phyloP scores from a whole-genome alignment of 2,888 invertebrate species.

The Melinaea menophilus region DNA sequence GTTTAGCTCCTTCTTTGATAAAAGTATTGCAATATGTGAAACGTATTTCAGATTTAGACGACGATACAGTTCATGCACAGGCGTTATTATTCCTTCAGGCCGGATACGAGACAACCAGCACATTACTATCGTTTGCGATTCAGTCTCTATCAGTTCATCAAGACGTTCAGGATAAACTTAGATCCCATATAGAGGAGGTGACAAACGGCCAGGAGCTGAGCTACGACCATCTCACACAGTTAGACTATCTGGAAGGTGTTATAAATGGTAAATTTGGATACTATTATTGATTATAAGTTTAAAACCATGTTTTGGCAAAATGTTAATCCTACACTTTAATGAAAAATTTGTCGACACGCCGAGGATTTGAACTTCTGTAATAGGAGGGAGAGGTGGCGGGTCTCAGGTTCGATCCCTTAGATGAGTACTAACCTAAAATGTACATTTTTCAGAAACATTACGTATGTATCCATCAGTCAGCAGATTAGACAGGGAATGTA shows the following conservation, averaged over 20 bases:
- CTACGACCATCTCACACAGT: constrained; percentile 56
- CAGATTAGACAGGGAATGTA: constrained; percentile 73
- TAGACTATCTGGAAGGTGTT: constrained; percentile 63
- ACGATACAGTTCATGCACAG: constrained; percentile 77
- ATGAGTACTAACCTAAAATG: constrained; percentile 45
- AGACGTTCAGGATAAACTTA: constrained; percentile 64
- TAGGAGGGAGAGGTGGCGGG: too few relatives aligned
- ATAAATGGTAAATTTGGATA: constrained; percentile 45
- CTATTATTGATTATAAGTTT: not conserved
- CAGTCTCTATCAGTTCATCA: constrained; percentile 72
- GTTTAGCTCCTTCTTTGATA: not conserved
- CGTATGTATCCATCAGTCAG: constrained; percentile 77
- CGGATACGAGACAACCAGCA: constrained; percentile 80
- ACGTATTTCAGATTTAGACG: constrained; percentile 63
- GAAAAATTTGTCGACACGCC: too few relatives aligned
- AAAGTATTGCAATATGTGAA: not conserved
- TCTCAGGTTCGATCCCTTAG: not conserved
- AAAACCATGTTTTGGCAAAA: constrained; percentile 6
- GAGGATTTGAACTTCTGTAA: too few relatives aligned
- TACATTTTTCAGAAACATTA: constrained; percentile 73
- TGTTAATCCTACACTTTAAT: not conserved
- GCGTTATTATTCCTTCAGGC: constrained; percentile 78
- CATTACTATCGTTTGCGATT: constrained; percentile 74
- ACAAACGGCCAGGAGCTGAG: constrained; percentile 59
- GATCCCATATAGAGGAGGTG: constrained; percentile 59